Conservation (phyloP, 2,888 invertebrate genomes). For the Nomada fabriciana region DNA sequence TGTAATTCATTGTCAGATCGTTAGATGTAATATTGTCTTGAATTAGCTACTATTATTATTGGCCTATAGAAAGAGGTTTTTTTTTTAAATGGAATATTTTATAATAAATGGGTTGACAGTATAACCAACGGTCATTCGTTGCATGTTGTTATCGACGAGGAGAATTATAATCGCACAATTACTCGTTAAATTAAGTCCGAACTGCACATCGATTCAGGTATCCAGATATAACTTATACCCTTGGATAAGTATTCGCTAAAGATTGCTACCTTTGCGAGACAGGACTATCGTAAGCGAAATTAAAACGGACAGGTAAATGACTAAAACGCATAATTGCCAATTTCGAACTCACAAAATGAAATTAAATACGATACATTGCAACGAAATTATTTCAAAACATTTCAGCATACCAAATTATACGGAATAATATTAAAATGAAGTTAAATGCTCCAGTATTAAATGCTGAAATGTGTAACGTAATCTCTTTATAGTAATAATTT, state of each 20-base stretch:
- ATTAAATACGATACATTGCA: neutral
- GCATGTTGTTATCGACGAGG: conserved; percentile 4
- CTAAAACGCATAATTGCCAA: neutral
- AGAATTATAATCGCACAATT: conserved; percentile 20
- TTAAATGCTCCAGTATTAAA: too few relatives aligned
- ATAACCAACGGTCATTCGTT: neutral
- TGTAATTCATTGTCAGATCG: neutral
- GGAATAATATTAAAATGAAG: neutral
- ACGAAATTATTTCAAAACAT: neutral
- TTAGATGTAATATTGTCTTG: neutral
- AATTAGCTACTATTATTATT: neutral
- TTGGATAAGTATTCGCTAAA: conserved; percentile 17
- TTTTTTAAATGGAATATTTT: neutral
- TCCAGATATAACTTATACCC: conserved; percentile 10
- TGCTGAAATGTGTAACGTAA: too few relatives aligned
- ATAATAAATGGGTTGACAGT: neutral
- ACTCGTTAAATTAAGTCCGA: conserved; percentile 11
- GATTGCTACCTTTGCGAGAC: neutral
- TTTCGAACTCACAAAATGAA: neutral
- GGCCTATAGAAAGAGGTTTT: neutral
- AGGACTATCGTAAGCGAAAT: conserved; percentile 16
- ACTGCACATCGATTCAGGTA: conserved; percentile 33
- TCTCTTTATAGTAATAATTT: too few relatives aligned
- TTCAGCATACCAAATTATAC: neutral
- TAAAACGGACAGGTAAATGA: conserved; percentile 11